Percentiles rank a stretch among this genome's conserved stretches.
These are phyloP conservation scores for Heliangelus exortis DNA, from an alignment of 2,797 vertebrate species.

Conservation along the genomic window DNA sequence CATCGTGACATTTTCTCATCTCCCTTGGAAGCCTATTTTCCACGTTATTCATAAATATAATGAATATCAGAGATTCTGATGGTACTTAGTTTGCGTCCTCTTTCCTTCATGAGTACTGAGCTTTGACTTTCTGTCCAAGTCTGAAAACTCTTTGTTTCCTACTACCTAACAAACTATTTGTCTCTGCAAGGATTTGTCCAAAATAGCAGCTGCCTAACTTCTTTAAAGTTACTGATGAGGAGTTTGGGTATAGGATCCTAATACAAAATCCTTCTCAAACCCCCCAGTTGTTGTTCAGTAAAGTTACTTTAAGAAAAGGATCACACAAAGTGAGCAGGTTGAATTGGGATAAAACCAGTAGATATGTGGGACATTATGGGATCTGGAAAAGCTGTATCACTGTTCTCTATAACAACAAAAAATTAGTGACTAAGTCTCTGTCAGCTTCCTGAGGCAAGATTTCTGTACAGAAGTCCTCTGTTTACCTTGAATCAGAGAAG, in stretches of 20 bases:
- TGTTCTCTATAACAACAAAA: neutral
- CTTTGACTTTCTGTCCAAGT: neutral
- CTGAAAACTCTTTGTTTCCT: neutral
- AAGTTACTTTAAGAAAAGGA: neutral
- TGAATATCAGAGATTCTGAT: neutral
- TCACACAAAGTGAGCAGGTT: accelerated
- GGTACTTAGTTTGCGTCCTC: neutral
- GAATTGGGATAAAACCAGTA: accelerated
- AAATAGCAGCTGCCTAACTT: neutral
- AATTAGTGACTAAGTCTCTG: neutral
- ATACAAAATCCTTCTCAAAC: neutral
- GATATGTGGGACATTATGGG: accelerated
- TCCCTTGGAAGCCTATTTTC: neutral
- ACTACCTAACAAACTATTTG: neutral
- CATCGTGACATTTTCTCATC: neutral
- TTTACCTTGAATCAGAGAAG: neutral
- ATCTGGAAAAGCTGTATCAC: neutral
- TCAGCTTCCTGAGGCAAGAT: neutral
- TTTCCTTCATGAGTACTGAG: neutral
- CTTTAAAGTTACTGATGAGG: neutral
- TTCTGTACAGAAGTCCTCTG: neutral
- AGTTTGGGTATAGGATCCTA: neutral
- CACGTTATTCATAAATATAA: neutral
- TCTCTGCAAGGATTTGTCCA: neutral
- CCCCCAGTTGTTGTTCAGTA: neutral